Percentiles rank a stretch among this genome's conserved stretches.
Evolutionary conservation across 2,888 invertebrate species (phyloP).

Genomic region (Minunthozetes semirufus): DNA sequence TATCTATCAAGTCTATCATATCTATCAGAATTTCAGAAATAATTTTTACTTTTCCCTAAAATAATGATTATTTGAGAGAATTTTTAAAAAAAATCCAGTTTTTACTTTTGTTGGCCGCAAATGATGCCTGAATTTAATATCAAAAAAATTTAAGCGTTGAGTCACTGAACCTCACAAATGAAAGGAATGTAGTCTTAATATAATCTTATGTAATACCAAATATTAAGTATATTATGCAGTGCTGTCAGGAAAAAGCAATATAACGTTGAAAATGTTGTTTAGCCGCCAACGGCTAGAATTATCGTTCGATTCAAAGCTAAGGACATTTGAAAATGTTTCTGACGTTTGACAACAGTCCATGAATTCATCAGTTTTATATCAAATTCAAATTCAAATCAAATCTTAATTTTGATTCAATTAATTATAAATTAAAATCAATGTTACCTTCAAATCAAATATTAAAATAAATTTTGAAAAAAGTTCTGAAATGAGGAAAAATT

Average conservation of each 20-base stretch:
- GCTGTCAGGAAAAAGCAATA: background rate
- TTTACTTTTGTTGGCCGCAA: constrained; percentile 11
- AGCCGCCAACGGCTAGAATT: constrained; percentile 8
- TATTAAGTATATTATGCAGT: constrained; percentile 11
- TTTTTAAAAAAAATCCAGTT: constrained; percentile 3
- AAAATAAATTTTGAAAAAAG: background rate
- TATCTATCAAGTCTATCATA: too few relatives aligned
- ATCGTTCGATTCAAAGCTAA: background rate
- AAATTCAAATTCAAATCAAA: background rate
- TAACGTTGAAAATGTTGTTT: background rate
- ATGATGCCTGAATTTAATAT: constrained; percentile 6
- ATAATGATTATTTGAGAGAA: background rate
- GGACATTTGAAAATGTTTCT: background rate
- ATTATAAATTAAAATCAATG: too few relatives aligned
- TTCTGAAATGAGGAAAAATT: background rate
- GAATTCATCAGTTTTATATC: background rate
- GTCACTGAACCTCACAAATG: constrained; percentile 23
- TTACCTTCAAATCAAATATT: background rate
- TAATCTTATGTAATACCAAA: constrained; percentile 16
- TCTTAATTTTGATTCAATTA: background rate
- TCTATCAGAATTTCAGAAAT: background rate
- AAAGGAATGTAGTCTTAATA: constrained; percentile 23
- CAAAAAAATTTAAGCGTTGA: background rate
- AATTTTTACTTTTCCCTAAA: background rate
- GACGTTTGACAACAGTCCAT: background rate